phyloP scores from a whole-genome alignment of 2,113 vertebrate genomes.

The Alectura lathami region DNA sequence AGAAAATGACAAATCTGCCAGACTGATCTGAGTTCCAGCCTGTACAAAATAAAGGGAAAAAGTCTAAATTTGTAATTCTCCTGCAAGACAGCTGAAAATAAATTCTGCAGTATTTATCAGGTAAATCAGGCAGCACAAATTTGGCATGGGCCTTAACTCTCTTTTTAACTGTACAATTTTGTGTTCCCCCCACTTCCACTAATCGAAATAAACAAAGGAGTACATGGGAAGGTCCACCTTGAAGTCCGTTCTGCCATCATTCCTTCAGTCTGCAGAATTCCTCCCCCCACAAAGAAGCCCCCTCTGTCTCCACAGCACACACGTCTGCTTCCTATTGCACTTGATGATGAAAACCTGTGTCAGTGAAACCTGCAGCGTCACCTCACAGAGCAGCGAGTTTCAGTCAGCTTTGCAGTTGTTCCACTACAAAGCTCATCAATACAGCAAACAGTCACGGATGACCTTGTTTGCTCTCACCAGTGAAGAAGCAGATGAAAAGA shows the following conservation, averaged over 20 bases:
- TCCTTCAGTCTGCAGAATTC: background rate
- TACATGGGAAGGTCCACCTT: background rate
- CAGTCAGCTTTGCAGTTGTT: background rate
- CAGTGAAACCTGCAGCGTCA: background rate
- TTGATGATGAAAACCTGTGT: background rate
- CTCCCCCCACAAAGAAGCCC: background rate
- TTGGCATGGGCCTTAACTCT: background rate
- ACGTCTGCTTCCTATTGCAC: background rate
- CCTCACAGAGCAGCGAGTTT: background rate
- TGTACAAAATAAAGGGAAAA: conserved; percentile 19
- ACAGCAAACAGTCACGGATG: background rate
- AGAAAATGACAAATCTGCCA: conserved; percentile 76
- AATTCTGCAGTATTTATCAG: background rate
- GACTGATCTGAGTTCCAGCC: conserved; percentile 81
- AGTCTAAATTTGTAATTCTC: background rate
- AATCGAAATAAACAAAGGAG: background rate
- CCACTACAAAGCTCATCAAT: background rate
- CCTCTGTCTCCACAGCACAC: background rate
- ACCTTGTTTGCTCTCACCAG: background rate
- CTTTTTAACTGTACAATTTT: background rate
- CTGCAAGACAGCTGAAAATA: background rate
- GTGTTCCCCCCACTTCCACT: background rate
- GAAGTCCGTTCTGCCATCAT: background rate
- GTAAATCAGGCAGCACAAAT: background rate
- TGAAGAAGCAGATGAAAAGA: background rate